Base-by-base conservation (phyloP, 1,140 invertebrate species). In the Drosophila arawakana region DNA sequence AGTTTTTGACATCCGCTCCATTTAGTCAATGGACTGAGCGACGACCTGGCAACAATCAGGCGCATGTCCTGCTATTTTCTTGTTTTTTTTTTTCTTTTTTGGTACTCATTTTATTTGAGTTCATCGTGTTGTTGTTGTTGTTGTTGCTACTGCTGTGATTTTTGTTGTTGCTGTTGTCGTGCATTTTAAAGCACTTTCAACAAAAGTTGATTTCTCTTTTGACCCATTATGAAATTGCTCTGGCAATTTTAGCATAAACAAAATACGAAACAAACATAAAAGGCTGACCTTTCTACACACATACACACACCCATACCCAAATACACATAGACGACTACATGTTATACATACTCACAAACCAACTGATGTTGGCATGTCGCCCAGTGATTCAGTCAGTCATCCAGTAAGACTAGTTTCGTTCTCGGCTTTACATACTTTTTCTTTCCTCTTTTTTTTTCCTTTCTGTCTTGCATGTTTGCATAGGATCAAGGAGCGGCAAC, bases 181-280 rank as follows among this genome's bases (percentile, higher is more conserved):
- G 84, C 84, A 89, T 89, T 90, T 89, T 89, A 89, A 89, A 89
- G 84, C 81, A 90, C 85, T 81, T 82, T 89, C 78, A 74, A 90
- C 84, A 90, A 90, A 89, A 89, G 84, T 89, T 89, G 84, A 89
- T 89, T 89, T 89, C 84, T 89, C 84, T 72, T 89, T 89, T 89
- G 84, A 89, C 84, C 84, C 84, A 89, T 89, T 89, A 89, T 89
- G 85, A 89, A 89, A 89, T 89, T 84, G 84, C 84, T 89, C 85
- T 75, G 81, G 85, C 85, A 90, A 89, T 80, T 90, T 88, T 89
- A 84, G 84, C 84, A 89, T 89, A 89, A 90, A 84, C 84, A 89
- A 89, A 84, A 90, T 81, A 89, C 85, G 78, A 90, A 89, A 88
- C 80, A 89, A 89, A 89, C 84, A 79, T 76, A 76, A 76, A 78